phyloP scores from a whole-genome alignment of 2,113 vertebrate species.

The Bos javanicus region DNA sequence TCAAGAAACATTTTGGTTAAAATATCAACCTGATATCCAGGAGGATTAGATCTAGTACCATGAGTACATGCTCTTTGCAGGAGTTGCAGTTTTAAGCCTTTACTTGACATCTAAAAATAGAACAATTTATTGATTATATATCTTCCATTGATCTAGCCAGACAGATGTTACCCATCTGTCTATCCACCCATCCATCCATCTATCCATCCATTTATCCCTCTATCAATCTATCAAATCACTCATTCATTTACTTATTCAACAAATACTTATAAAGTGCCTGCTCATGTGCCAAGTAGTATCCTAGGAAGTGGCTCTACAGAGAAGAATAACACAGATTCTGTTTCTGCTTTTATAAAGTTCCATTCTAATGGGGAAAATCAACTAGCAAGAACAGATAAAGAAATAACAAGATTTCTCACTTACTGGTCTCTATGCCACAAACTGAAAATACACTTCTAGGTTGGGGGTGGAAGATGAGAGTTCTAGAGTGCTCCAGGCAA shows the following conservation, averaged over 20 bases:
- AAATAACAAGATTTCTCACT: neutral
- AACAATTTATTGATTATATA: neutral
- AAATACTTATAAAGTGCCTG: neutral
- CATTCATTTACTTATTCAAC: neutral
- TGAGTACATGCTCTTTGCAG: neutral
- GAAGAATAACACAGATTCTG: neutral
- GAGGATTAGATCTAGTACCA: neutral
- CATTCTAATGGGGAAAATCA: neutral
- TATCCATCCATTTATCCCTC: too few species aligned
- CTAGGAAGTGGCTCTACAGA: neutral
- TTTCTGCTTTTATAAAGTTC: neutral
- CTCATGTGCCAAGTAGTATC: neutral
- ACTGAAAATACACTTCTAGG: neutral
- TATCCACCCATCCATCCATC: too few species aligned
- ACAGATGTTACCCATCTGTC: neutral
- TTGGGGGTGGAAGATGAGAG: accelerated
- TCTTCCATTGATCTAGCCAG: neutral
- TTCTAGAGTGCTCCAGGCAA: neutral
- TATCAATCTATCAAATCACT: too few species aligned
- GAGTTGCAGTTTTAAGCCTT: neutral
- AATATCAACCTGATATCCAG: neutral
- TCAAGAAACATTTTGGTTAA: neutral
- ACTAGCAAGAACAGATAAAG: neutral
- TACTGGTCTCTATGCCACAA: neutral
- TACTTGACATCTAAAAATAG: neutral